Percentiles rank a stretch among this genome's conserved stretches.
phyloP scores from a whole-genome alignment of 2,113 vertebrate genomes.

The Zapornia atra region DNA sequence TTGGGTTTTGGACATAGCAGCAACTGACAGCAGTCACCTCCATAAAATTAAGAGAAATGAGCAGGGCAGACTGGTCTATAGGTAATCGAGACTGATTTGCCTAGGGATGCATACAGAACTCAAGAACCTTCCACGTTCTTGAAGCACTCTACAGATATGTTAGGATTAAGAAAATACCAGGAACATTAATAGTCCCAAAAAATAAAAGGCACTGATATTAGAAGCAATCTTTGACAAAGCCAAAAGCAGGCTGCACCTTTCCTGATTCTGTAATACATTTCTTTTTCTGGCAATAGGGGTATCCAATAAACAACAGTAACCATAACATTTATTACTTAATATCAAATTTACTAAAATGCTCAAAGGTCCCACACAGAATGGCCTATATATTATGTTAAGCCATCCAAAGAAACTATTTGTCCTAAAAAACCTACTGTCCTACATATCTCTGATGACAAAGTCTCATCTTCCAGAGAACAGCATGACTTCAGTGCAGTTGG shows the following conservation, averaged over 20 bases:
- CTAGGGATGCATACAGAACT: background rate
- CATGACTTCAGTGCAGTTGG: background rate
- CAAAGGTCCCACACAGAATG: background rate
- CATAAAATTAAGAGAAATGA: slow-evolving; percentile 9
- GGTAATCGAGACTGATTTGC: background rate
- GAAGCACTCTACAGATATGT: background rate
- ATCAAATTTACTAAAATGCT: slow-evolving; percentile 34
- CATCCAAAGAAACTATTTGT: background rate
- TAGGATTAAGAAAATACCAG: background rate
- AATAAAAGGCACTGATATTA: background rate
- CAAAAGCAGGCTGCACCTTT: background rate
- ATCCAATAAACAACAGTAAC: slow-evolving; percentile 5
- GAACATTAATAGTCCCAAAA: background rate
- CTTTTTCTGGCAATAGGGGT: background rate
- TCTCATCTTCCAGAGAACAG: background rate
- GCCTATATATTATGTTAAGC: background rate
- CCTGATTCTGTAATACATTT: background rate
- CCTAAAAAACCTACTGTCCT: background rate
- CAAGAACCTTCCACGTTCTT: background rate
- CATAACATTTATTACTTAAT: slow-evolving; percentile 11
- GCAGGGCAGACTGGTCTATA: background rate
- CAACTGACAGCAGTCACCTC: background rate
- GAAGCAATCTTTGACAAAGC: background rate
- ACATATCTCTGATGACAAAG: background rate
- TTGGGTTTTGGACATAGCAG: background rate